Evolutionary conservation across 2,113 vertebrate genomes (phyloP), one percentile per base, ranked within the genome.

Genomic region (Macquaria australasica): DNA sequence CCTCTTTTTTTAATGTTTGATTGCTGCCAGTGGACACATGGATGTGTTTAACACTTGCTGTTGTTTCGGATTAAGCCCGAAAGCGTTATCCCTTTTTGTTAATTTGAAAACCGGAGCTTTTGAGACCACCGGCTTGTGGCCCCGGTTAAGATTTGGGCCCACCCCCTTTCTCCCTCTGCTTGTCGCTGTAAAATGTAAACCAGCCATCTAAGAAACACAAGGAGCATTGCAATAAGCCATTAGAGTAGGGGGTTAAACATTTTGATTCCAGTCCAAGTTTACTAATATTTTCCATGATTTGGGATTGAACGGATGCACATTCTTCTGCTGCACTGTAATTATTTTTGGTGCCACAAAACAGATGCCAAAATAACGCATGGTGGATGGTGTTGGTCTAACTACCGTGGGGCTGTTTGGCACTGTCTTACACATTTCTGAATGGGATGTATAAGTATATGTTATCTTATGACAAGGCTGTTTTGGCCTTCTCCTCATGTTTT

Each of bases 201-300:
- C 93, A 93, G 88, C 82, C 89, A 6, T 89, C 73, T 63, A 55
- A 79, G 85, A 77, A 89, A 87, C 82, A 84, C 70, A 73, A 89
- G 82, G 70, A 86, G 89, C 68, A 31, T 67, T 82, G 76, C 77
- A 92, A 81, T 87, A 84, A 90, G 85, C 81, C 77, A 83, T 93
- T 84, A 92, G 86, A 92, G 72, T 41, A 41, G 75, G 69, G 78
- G 83, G 84, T 89, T 88, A 86, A 93, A 93, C 85, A 80, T 91
- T 88, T 86, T 91, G 87, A 92, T 79, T 79, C 80, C 59, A 34
- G 10, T 90, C 92, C 92, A 92, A 82, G 67, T 69, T 94, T 86
- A 94, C 89, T 87, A 73, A 90, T 89, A 90, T 94, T 95, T 95
- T 95, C 93, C 94, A 84, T 76, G 78, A 91, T 88, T 89, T 81